A percentile compares a stretch with the other conserved stretches of the same genome.
Evolutionary conservation across 1,140 invertebrate genomes (phyloP).

Genomic region (Saccostrea echinata): DNA sequence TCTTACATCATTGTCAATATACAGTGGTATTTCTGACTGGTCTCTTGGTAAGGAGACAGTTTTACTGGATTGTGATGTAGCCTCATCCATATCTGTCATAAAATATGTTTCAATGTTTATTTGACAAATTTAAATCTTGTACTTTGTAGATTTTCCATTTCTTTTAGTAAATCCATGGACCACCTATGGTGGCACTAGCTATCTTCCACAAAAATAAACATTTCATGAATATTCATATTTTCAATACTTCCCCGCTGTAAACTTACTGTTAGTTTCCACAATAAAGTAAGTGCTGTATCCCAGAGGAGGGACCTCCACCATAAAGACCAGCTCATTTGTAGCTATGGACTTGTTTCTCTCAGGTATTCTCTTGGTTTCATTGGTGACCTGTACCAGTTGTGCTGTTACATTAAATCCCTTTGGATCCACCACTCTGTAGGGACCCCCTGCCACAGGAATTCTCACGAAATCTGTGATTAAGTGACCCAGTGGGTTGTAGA

Average conservation of each 20-base stretch:
- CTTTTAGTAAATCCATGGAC: too few relatives aligned
- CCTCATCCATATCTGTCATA: neutral
- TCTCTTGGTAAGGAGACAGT: neutral
- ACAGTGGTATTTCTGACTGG: neutral
- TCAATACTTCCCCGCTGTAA: neutral
- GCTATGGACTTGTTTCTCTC: conserved; percentile 73
- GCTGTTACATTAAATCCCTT: conserved; percentile 78
- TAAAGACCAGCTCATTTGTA: conserved; percentile 79
- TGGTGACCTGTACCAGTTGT: conserved; percentile 54
- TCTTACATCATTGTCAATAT: neutral
- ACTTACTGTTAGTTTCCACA: conserved; percentile 56
- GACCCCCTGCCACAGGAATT: conserved; percentile 83
- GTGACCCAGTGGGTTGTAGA: conserved; percentile 88
- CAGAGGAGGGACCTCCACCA: conserved; percentile 78
- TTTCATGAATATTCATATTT: too few relatives aligned
- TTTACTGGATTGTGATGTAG: neutral
- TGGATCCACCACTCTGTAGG: conserved; percentile 84
- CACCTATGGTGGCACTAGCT: too few relatives aligned
- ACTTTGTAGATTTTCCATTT: too few relatives aligned
- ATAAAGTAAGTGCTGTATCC: conserved; percentile 77
- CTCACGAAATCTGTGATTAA: conserved; percentile 84
- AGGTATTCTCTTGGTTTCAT: conserved; percentile 73
- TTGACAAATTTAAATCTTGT: too few relatives aligned
- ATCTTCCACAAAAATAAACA: too few relatives aligned
- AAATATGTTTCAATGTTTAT: neutral